Conservation (phyloP, 2,888 invertebrate genomes). For the Lithodes maja region DNA sequence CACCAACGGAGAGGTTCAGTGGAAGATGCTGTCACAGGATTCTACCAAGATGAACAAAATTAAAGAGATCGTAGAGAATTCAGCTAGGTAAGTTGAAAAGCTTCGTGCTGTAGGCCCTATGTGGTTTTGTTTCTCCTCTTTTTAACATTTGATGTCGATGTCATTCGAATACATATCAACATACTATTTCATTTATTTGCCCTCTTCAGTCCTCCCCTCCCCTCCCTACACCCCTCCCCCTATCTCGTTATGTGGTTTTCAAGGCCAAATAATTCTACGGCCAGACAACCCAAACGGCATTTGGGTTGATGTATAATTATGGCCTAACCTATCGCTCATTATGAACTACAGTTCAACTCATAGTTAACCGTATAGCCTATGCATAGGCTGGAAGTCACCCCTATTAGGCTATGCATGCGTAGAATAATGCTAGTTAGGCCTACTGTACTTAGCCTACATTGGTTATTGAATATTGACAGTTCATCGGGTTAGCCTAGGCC, state of each 20-base stretch:
- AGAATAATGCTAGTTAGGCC: no score
- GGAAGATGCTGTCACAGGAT: constrained; percentile 48
- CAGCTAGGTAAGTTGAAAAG: constrained; percentile 42
- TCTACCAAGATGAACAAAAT: constrained; percentile 63
- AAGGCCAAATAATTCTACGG: constrained; percentile 37
- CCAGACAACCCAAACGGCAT: not conserved
- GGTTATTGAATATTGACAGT: no score
- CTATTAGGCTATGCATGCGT: no score
- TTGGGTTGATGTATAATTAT: not conserved
- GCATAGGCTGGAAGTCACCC: no score
- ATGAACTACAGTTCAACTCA: no score
- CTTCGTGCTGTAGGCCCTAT: not conserved
- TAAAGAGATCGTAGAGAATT: constrained; percentile 58
- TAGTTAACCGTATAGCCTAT: no score
- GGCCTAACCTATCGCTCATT: no score
- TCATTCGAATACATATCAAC: not conserved
- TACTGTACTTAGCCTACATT: no score
- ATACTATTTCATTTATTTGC: not conserved
- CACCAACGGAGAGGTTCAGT: constrained; percentile 47
- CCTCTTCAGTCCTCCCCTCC: not conserved
- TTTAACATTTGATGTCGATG: no score
- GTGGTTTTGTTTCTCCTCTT: not conserved
- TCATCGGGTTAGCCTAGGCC: no score
- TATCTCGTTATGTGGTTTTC: not conserved
- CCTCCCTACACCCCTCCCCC: not conserved